Conservation (phyloP, 2,797 vertebrate species). For the Sebastes trivittatus region DNA sequence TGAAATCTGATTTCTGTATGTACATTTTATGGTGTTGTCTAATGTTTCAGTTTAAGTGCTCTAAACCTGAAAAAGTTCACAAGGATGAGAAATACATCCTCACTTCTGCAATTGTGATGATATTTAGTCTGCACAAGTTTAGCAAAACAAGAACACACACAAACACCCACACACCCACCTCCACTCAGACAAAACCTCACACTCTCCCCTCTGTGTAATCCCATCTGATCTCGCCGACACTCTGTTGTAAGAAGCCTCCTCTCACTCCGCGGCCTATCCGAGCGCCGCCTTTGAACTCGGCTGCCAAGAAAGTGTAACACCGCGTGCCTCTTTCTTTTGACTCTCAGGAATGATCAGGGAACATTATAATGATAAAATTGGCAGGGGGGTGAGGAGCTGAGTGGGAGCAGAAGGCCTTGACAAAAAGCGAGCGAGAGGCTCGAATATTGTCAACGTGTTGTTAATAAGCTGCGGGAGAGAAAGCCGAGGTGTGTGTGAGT, state of each 20-base stretch:
- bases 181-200: conserved; percentile 44
- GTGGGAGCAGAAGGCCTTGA: conserved; percentile 56
- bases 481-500: conserved; percentile 54
- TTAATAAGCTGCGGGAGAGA: conserved; percentile 68
- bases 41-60: not conserved
- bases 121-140: conserved; percentile 5
- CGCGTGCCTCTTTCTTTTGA: conserved; percentile 59
- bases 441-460: conserved; percentile 76
- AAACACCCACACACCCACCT: conserved; percentile 17
- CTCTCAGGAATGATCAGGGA: conserved; percentile 77
- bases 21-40: not conserved
- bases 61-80: not conserved
- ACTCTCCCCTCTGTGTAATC: conserved; percentile 57
- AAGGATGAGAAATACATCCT: not conserved
- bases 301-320: conserved; percentile 77
- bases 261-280: conserved; percentile 61
- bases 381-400: conserved; percentile 53
- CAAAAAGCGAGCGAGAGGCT: conserved; percentile 59
- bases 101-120: not conserved
- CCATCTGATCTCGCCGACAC: conserved; percentile 68
- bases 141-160: conserved; percentile 27
- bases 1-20: not conserved
- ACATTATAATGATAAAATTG: conserved; percentile 79
- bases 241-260: conserved; percentile 67
- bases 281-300: conserved; percentile 76